phyloP scores from a whole-genome alignment of 1,140 invertebrate species.

The Neodiprion fabricii region DNA sequence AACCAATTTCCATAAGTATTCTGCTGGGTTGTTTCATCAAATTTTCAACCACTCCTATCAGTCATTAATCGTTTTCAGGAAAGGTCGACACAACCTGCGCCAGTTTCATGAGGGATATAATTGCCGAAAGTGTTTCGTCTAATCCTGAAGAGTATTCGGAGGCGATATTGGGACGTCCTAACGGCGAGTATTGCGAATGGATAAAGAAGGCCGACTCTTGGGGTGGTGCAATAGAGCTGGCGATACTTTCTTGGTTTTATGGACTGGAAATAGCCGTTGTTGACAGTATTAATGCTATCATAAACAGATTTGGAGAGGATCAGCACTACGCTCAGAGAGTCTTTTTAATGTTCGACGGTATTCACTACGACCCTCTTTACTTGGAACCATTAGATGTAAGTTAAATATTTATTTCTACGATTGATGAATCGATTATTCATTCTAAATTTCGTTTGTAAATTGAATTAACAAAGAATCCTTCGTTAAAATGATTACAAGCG shows the following conservation, averaged over 20 bases:
- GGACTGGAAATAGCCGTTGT: constrained; percentile 93
- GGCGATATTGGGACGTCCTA: constrained; percentile 86
- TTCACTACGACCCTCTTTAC: constrained; percentile 94
- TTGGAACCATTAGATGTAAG: constrained; percentile 75
- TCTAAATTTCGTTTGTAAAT: constrained; percentile 25
- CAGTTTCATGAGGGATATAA: constrained; percentile 81
- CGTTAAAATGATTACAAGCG: too few relatives aligned
- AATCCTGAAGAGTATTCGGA: constrained; percentile 83
- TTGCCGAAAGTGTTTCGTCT: constrained; percentile 80
- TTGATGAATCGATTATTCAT: constrained; percentile 1
- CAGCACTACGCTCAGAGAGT: constrained; percentile 83
- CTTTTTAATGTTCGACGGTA: constrained; percentile 93
- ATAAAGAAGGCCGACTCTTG: constrained; percentile 85
- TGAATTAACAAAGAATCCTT: neutral
- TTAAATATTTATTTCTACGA: constrained; percentile 23
- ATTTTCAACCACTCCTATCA: neutral
- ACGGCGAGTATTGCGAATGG: constrained; percentile 87
- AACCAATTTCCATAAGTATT: too few relatives aligned
- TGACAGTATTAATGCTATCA: constrained; percentile 87
- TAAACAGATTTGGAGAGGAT: constrained; percentile 95
- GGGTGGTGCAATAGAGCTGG: constrained; percentile 95
- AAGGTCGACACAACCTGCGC: constrained; percentile 77
- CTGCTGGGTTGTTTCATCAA: too few relatives aligned
- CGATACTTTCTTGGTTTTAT: constrained; percentile 89
- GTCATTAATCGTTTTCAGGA: constrained; percentile 57